phyloP scores from a whole-genome alignment of 2,888 invertebrate genomes.

The Sinopyrophorus schimmeli region DNA sequence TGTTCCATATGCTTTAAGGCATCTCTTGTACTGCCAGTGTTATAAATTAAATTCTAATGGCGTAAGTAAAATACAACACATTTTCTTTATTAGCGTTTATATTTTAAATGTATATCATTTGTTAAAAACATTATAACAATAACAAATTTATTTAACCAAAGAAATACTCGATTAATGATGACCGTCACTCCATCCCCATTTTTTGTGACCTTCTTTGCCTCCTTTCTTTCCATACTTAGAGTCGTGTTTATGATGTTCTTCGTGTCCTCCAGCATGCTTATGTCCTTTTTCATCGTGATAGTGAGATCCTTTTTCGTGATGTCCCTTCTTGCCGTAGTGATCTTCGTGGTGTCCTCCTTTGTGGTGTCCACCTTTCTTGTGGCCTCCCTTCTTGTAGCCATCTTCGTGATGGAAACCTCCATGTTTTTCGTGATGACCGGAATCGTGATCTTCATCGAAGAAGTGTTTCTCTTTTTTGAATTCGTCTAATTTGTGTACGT shows the following conservation, averaged over 20 bases:
- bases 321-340: conserved; percentile 79
- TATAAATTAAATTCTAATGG: conserved; percentile 26
- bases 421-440: conserved; percentile 80
- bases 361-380: conserved; percentile 80
- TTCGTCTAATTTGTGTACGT: conserved; percentile 83
- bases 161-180: conserved; percentile 17
- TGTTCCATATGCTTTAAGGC: conserved; percentile 34
- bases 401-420: conserved; percentile 79
- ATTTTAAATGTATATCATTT: no score
- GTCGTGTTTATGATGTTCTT: conserved; percentile 75
- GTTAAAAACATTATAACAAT: conserved; percentile 23
- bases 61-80: conserved; percentile 13
- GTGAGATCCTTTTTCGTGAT: conserved; percentile 79
- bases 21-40: conserved; percentile 35
- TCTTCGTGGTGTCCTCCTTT: conserved; percentile 76
- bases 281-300: conserved; percentile 80
- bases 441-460: conserved; percentile 83
- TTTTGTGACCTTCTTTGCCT: conserved; percentile 77
- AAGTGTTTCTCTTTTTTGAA: conserved; percentile 85
- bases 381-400: conserved; percentile 80
- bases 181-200: conserved; percentile 65
- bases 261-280: conserved; percentile 76
- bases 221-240: conserved; percentile 79
- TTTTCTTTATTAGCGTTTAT: no score
- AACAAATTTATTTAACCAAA: conserved; percentile 18